Base-by-base conservation (phyloP, 2,797 vertebrate species). In the Aeoliscus strigatus region DNA sequence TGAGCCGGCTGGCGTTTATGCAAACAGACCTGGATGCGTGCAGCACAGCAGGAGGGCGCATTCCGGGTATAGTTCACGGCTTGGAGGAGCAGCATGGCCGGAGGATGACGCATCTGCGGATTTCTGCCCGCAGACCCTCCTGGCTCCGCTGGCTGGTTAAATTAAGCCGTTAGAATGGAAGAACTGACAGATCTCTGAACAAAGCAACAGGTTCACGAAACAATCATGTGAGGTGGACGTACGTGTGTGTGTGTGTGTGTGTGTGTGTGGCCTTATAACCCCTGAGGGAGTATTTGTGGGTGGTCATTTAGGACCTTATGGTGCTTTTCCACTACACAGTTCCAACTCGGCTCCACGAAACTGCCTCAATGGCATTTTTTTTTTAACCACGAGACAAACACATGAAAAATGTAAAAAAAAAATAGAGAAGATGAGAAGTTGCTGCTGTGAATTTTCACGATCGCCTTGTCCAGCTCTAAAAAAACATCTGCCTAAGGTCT, bases 1-100 rank as follows among this genome's bases (percentile, higher is more conserved):
- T 18, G 59, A 69, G 62, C 64, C 14, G 3, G 6, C 29, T 72
- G 70, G 66, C 45, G 75, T 75, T 70, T 76, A 47, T 62, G 46
- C 33, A 59, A 77, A 79, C 61, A 56, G 63, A 80, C 79, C 58
- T 59, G 80, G 75, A 77, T 73, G 71, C 62, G 70, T 39, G 65
- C 13, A 30, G 7, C 54, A 36, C 62, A 32, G 68, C 70, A 66
- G 73, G 63, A 50, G 70, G 56, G 62, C 39, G 42, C 46, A 78
- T 81, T 81, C 70, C 51, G 23, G 7, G 51, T 38, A 81, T 76
- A 63, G 39, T 67, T 71, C 69, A 66, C 58, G 34, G 53, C 27
- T 40, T 21, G 14, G 50, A 58, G 30, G 26, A 46, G 46, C 38
- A 36, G 49, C 55, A 5, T 14, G 43, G 41, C 51, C 50, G 53